A percentile compares a stretch with the other conserved stretches of the same genome.
phyloP scores from a whole-genome alignment of 2,888 invertebrate species.

The Andrena marginata region DNA sequence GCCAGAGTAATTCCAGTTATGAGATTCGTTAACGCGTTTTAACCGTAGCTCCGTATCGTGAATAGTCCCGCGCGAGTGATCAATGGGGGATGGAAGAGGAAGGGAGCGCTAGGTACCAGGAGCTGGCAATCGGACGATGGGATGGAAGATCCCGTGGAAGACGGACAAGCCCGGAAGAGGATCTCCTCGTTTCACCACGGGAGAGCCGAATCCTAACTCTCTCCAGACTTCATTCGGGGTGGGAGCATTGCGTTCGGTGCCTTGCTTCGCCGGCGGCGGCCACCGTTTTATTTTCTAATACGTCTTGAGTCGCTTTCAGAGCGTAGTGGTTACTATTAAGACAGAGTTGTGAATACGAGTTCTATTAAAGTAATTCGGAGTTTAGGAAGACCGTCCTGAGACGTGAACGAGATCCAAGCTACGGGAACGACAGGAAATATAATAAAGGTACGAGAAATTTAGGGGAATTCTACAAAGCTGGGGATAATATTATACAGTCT shows the following conservation, averaged over 20 bases:
- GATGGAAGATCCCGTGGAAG: conserved; percentile 1
- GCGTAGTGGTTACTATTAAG: conserved; percentile 39
- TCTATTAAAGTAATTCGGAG: conserved; percentile 36
- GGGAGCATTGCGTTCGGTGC: conserved; percentile 39
- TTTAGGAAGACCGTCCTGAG: conserved; percentile 75
- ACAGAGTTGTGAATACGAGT: conserved; percentile 46
- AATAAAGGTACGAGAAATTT: neutral
- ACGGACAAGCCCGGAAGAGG: conserved; percentile 1
- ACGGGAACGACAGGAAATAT: conserved; percentile 7
- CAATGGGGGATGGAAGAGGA: neutral
- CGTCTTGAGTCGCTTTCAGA: conserved; percentile 50
- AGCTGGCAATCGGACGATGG: conserved; percentile 11
- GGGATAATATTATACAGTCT: conserved; percentile 51
- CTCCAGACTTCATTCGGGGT: conserved; percentile 13
- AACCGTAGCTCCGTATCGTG: conserved; percentile 66
- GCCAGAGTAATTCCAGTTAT: conserved; percentile 58
- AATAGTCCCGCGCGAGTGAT: conserved; percentile 45
- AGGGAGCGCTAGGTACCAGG: conserved; percentile 14
- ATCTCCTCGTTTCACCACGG: conserved; percentile 30
- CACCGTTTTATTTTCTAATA: conserved; percentile 47
- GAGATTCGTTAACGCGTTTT: conserved; percentile 65
- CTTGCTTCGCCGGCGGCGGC: conserved; percentile 47
- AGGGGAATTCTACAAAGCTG: conserved; percentile 42
- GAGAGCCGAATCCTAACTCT: conserved; percentile 44
- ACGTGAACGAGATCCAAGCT: conserved; percentile 37